Conservation (phyloP, 2,113 vertebrate genomes). For the Falcunculus frontatus region DNA sequence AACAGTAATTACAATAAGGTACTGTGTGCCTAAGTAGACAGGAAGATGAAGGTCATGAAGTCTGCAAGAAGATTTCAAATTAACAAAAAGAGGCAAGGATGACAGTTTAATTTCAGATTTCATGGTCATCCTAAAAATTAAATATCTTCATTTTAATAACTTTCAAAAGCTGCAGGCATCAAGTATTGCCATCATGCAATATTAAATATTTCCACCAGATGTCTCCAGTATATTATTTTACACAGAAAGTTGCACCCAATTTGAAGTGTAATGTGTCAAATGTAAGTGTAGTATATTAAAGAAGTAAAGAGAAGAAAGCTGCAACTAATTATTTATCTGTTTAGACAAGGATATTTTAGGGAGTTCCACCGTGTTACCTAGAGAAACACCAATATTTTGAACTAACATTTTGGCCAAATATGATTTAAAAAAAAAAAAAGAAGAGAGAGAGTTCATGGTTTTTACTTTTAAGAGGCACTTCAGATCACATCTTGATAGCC, state of each 20-base stretch:
- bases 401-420: neutral
- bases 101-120: neutral
- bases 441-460: neutral
- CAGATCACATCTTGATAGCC: neutral
- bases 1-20: neutral
- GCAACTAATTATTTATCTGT: neutral
- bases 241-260: neutral
- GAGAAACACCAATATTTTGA: neutral
- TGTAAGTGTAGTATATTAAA: neutral
- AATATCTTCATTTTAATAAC: neutral
- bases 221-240: slow-evolving; percentile 64
- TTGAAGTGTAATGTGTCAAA: neutral
- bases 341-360: neutral
- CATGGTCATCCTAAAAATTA: neutral
- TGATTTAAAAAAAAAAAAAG: neutral
- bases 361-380: neutral
- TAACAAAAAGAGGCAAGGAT: neutral
- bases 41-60: neutral
- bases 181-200: neutral
- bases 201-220: slow-evolving; percentile 68
- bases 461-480: neutral
- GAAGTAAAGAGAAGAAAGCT: neutral
- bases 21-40: neutral
- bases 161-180: neutral
- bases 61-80: rapidly evolving